A percentile compares a stretch with the other conserved stretches of the same genome.
Conservation (phyloP, 2,797 vertebrate species). For the Acrossocheilus wenchowensis region DNA sequence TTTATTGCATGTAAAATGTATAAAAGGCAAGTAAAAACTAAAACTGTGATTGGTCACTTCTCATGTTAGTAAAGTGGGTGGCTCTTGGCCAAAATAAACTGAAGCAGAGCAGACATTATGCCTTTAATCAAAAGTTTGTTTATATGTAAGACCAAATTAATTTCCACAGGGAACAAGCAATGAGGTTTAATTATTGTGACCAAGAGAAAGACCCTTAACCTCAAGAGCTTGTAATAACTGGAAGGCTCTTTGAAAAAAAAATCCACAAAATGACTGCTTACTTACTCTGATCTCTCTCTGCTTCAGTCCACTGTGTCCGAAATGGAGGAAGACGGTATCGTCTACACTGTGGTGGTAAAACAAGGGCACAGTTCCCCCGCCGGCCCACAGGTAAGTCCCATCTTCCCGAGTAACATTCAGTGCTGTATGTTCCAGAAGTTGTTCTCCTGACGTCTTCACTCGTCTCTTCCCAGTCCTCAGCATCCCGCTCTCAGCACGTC, state of each 20-base stretch:
- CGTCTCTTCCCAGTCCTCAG: conserved; percentile 55
- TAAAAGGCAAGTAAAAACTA: not conserved
- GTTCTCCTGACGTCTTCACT: not conserved
- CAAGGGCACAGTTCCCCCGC: conserved; percentile 65
- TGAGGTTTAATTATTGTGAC: not conserved
- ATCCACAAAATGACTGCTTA: not conserved
- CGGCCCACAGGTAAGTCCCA: conserved; percentile 59
- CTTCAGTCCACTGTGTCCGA: conserved; percentile 79
- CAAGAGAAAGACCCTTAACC: not conserved
- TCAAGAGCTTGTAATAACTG: not conserved
- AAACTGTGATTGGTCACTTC: not conserved
- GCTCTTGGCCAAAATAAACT: not conserved
- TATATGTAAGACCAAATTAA: not conserved
- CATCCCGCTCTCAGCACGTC: conserved; percentile 73
- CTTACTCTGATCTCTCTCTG: conserved; percentile 32
- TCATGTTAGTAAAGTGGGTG: not conserved
- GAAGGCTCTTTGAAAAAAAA: not conserved
- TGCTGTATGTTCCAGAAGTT: not conserved
- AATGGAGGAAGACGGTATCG: conserved; percentile 83
- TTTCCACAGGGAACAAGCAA: not conserved
- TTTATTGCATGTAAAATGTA: not conserved
- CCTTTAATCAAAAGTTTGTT: not conserved
- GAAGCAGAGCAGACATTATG: not conserved
- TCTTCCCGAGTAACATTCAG: not conserved
- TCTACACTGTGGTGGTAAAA: conserved; percentile 83